A percentile compares a stretch with the other conserved stretches of the same genome.
phyloP scores from a whole-genome alignment of 37 sponge, comb jelly and placozoan genomes.

The Cladorhizidae sp. region DNA sequence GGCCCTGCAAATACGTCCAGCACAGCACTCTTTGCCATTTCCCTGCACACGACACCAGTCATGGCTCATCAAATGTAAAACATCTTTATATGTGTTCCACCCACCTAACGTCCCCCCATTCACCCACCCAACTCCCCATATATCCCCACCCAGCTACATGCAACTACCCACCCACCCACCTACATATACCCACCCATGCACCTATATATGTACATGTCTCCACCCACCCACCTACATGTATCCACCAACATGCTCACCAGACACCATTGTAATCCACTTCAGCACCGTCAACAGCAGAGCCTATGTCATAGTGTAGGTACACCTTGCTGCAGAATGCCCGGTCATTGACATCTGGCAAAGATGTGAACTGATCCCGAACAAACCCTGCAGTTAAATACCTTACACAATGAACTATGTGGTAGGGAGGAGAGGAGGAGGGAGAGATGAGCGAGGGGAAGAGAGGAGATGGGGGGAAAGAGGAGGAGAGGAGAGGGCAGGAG shows the following conservation, averaged over 20 bases:
- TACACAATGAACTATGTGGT: too few relatives aligned
- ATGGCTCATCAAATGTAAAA: neutral
- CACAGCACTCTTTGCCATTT: constrained; percentile 11
- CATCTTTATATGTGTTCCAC: too few relatives aligned
- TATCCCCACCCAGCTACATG: neutral
- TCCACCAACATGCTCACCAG: too few relatives aligned
- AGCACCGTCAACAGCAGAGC: neutral
- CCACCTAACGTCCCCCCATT: too few relatives aligned
- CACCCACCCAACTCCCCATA: too few relatives aligned
- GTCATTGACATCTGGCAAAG: constrained; percentile 49
- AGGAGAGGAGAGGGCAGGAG: too few relatives aligned
- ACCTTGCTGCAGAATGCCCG: constrained; percentile 52
- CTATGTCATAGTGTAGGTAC: constrained; percentile 34
- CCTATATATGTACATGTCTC: too few relatives aligned
- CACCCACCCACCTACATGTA: neutral
- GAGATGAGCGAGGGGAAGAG: too few relatives aligned
- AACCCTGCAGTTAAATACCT: too few relatives aligned
- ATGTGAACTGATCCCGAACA: constrained; percentile 42
- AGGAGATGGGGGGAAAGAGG: too few relatives aligned
- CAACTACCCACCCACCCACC: neutral
- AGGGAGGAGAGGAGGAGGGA: too few relatives aligned
- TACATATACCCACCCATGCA: too few relatives aligned
- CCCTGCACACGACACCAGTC: constrained; percentile 20
- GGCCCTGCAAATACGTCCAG: constrained; percentile 66
- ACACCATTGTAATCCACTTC: constrained; percentile 44